Conservation (phyloP, 2,888 invertebrate species). For the Melanotus villosus region DNA sequence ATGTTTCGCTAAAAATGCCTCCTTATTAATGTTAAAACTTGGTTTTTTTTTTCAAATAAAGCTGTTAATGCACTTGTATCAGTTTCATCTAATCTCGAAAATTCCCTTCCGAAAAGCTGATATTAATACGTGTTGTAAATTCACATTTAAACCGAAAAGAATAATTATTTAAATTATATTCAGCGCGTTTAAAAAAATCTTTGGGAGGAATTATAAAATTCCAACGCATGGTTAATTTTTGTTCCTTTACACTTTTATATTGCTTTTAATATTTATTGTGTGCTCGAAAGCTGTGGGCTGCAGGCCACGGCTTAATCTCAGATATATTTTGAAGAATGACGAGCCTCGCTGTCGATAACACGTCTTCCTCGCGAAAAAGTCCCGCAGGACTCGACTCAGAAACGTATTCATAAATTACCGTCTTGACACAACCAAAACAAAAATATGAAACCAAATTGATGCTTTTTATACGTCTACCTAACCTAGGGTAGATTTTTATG, state of each 20-base stretch:
- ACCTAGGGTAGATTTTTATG: conserved; percentile 26
- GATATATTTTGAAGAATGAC: conserved; percentile 21
- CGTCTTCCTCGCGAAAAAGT: conserved; percentile 6
- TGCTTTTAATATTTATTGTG: conserved; percentile 11
- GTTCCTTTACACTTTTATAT: neutral
- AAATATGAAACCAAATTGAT: conserved; percentile 29
- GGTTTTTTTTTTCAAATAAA: conserved; percentile 6
- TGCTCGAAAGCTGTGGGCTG: conserved; percentile 6
- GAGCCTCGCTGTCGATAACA: conserved; percentile 23
- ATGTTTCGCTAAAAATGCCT: conserved; percentile 5
- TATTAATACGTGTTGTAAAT: no score
- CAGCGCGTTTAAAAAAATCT: no score
- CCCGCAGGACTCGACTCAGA: conserved; percentile 21
- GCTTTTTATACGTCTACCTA: conserved; percentile 18
- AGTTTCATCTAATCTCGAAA: neutral
- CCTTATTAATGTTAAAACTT: conserved; percentile 6
- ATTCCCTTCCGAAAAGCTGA: neutral
- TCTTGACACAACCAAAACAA: conserved; percentile 30
- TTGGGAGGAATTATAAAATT: no score
- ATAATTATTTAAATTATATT: neutral
- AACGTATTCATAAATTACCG: conserved; percentile 30
- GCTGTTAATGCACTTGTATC: conserved; percentile 1
- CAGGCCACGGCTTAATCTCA: conserved; percentile 12
- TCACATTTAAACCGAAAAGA: no score
- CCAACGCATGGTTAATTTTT: neutral